phyloP scores from a whole-genome alignment of 2,888 invertebrate genomes.

The Scrobipalpa costella region DNA sequence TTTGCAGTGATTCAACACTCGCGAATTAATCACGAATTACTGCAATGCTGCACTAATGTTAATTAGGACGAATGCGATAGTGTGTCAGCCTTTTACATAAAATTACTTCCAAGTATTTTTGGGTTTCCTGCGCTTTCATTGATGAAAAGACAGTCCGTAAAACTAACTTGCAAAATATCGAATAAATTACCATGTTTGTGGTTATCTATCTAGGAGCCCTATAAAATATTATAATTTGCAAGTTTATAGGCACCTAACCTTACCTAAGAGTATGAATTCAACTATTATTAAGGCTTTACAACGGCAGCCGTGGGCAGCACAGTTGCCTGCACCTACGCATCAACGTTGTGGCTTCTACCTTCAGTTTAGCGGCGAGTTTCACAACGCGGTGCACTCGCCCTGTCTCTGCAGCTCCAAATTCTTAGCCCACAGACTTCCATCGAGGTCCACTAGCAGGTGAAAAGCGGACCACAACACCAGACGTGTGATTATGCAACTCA shows the following conservation, averaged over 20 bases:
- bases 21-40: slow-evolving; percentile 7
- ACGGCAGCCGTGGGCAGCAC: slow-evolving; percentile 48
- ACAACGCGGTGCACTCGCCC: slow-evolving; percentile 59
- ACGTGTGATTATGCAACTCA: slow-evolving; percentile 59
- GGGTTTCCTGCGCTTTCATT: background rate
- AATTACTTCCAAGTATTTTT: background rate
- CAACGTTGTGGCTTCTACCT: slow-evolving; percentile 42
- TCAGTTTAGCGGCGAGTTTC: slow-evolving; percentile 59
- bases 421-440: slow-evolving; percentile 61
- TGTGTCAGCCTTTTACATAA: background rate
- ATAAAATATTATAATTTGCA: slow-evolving; percentile 3
- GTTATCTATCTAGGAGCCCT: background rate
- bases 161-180: background rate
- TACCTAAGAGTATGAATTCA: slow-evolving; percentile 21
- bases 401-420: slow-evolving; percentile 61
- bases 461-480: slow-evolving; percentile 63
- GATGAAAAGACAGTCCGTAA: background rate
- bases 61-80: background rate
- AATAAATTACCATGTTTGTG: background rate
- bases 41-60: slow-evolving; percentile 5
- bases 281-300: slow-evolving; percentile 42
- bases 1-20: slow-evolving; percentile 9
- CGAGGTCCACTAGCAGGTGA: slow-evolving; percentile 68
- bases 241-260: slow-evolving; percentile 13
- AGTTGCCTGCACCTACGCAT: slow-evolving; percentile 60